Percentiles rank a stretch among this genome's conserved stretches.
Evolutionary conservation across 2,888 invertebrate species (phyloP).

Genomic region (Limnephilus marmoratus): DNA sequence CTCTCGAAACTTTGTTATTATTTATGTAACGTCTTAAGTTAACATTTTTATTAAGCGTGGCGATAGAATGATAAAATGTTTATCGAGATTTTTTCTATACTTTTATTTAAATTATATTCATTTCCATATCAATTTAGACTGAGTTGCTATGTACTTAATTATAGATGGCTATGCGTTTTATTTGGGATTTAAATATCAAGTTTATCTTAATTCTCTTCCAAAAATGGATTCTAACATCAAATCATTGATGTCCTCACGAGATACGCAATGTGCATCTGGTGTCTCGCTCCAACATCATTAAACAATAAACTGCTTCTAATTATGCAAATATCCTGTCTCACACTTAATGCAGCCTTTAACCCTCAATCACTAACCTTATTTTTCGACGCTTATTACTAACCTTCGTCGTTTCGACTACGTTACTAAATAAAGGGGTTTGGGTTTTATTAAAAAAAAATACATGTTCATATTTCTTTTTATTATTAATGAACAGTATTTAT

Average conservation of each 20-base stretch:
- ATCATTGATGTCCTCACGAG: neutral
- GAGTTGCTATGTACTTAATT: neutral
- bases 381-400: too few species aligned
- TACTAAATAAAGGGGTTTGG: too few species aligned
- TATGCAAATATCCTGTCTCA: slow-evolving; percentile 40
- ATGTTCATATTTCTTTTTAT: too few species aligned
- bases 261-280: neutral
- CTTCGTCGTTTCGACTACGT: too few species aligned
- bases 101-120: too few species aligned
- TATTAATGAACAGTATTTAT: too few species aligned
- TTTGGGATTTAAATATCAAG: neutral
- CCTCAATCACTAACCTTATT: too few species aligned
- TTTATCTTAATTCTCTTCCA: slow-evolving; percentile 20
- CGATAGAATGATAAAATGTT: neutral
- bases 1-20: neutral
- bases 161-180: neutral
- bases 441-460: too few species aligned
- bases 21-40: neutral
- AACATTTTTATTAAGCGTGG: neutral
- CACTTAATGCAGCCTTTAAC: slow-evolving; percentile 12
- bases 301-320: slow-evolving; percentile 24
- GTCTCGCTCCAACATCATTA: slow-evolving; percentile 3
- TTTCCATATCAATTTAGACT: neutral
- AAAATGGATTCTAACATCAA: neutral
- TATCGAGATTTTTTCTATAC: neutral